Evolutionary conservation across 2,888 invertebrate genomes (phyloP).

Genomic region (Taphrorychus bicolor): DNA sequence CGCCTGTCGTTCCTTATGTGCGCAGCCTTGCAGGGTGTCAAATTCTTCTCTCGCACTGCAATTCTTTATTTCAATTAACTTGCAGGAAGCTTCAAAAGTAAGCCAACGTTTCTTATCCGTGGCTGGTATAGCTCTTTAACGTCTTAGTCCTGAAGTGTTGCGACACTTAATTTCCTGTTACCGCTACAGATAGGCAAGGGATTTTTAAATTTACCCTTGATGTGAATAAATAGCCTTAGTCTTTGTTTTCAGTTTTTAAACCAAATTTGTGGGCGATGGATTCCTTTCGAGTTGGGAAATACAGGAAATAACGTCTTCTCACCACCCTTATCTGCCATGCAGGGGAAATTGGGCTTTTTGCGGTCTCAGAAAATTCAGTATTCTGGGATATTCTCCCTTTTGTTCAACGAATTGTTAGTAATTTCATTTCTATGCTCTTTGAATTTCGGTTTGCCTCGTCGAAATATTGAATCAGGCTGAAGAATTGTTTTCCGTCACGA

Average conservation of each 20-base stretch:
- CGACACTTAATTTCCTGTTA: not conserved
- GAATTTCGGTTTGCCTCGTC: constrained; percentile 16
- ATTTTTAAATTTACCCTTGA: not conserved
- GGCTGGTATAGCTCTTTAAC: not conserved
- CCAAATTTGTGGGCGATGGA: not conserved
- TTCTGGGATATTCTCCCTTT: constrained; percentile 25
- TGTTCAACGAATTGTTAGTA: constrained; percentile 29
- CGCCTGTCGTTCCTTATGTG: too few species aligned
- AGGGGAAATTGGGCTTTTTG: constrained; percentile 5
- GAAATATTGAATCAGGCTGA: constrained; percentile 3
- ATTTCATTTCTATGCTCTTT: constrained; percentile 25
- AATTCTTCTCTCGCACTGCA: not conserved
- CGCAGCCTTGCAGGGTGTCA: too few species aligned
- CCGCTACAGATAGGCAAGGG: not conserved
- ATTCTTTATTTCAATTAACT: not conserved
- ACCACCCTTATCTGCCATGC: not conserved
- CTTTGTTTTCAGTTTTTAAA: too few species aligned
- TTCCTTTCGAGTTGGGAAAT: too few species aligned
- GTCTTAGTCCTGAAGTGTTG: not conserved
- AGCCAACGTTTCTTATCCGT: not conserved
- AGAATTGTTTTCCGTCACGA: not conserved
- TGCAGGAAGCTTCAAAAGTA: not conserved
- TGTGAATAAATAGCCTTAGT: not conserved
- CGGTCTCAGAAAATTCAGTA: constrained; percentile 21
- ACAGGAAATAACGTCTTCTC: not conserved